A percentile compares a stretch with the other conserved stretches of the same genome.
Evolutionary conservation across 2,797 vertebrate species (phyloP).

Genomic region (Manis javanica): DNA sequence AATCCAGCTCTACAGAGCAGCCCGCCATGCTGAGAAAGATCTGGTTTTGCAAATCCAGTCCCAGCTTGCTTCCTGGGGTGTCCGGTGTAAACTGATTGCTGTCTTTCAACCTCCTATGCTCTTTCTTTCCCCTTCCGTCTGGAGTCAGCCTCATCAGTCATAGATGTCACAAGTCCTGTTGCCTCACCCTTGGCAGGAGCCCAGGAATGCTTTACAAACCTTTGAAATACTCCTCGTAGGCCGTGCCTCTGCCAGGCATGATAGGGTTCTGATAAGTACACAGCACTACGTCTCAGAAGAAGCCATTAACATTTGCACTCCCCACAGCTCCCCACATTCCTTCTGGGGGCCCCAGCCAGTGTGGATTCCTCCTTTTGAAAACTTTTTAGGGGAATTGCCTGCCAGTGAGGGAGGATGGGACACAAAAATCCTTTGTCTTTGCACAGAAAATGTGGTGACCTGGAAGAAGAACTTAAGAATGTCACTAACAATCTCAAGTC

Average conservation of each 20-base stretch:
- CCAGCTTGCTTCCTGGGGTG: not conserved
- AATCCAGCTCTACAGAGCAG: not conserved
- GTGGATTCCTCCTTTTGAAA: not conserved
- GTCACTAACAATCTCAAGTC: conserved; percentile 99
- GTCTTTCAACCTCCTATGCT: not conserved
- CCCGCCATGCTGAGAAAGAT: not conserved
- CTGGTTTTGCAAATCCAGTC: not conserved
- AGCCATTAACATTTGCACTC: not conserved
- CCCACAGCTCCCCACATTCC: conserved; percentile 6
- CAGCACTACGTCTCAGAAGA: not conserved
- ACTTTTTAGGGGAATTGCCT: not conserved
- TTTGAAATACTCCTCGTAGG: not conserved
- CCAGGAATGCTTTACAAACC: conserved; percentile 14
- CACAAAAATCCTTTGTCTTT: conserved; percentile 1
- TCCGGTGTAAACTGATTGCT: not conserved
- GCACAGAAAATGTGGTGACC: conserved; percentile 93
- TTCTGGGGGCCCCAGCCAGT: not conserved
- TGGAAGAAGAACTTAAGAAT: conserved; percentile 98
- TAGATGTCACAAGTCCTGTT: conserved; percentile 23
- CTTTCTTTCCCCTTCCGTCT: not conserved
- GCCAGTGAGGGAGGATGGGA: not conserved
- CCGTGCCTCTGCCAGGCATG: conserved; percentile 12
- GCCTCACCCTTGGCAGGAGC: conserved; percentile 49
- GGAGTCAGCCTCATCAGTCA: not conserved
- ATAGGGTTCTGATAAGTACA: not conserved